Evolutionary conservation across 2,888 invertebrate genomes (phyloP).

Genomic region (Drosophila seclusa): DNA sequence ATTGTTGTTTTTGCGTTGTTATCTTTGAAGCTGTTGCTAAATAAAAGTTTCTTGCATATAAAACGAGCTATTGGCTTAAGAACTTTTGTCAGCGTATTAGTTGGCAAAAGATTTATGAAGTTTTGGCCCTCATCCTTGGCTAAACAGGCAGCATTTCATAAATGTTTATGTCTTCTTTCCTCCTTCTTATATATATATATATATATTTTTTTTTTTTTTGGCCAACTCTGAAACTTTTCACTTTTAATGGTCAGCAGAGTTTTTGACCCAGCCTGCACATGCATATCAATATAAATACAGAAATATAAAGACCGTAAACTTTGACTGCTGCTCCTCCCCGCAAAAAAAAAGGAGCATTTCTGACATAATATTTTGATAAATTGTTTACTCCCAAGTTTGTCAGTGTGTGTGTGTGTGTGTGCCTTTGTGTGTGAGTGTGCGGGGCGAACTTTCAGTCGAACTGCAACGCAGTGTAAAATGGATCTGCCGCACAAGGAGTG

Average conservation of each 20-base stretch:
- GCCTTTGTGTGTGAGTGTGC: background rate
- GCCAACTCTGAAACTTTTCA: conserved; percentile 69
- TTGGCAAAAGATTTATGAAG: conserved; percentile 78
- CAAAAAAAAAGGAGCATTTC: conserved; percentile 29
- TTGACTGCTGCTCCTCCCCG: conserved; percentile 35
- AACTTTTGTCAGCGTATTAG: conserved; percentile 71
- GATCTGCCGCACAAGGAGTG: background rate
- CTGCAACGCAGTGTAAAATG: conserved; percentile 1
- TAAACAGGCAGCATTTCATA: conserved; percentile 49
- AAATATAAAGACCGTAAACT: conserved; percentile 50
- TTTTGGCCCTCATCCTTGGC: conserved; percentile 46
- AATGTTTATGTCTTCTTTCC: conserved; percentile 28
- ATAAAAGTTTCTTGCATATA: conserved; percentile 70
- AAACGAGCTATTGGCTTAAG: conserved; percentile 69
- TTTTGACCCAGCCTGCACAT: conserved; percentile 40
- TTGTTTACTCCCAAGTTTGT: conserved; percentile 57
- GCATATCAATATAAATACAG: conserved; percentile 51
- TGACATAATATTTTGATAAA: conserved; percentile 79
- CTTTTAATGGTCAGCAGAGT: conserved; percentile 76
- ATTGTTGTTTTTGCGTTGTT: conserved; percentile 57
- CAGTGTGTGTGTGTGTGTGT: background rate
- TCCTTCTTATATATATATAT: background rate
- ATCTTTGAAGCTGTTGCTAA: conserved; percentile 58
- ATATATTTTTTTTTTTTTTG: conserved; percentile 5
- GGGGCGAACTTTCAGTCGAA: conserved; percentile 7